Percentiles rank a stretch among this genome's conserved stretches.
phyloP scores from a whole-genome alignment of 1,140 invertebrate species.

The Zeugodacus cucurbitae region DNA sequence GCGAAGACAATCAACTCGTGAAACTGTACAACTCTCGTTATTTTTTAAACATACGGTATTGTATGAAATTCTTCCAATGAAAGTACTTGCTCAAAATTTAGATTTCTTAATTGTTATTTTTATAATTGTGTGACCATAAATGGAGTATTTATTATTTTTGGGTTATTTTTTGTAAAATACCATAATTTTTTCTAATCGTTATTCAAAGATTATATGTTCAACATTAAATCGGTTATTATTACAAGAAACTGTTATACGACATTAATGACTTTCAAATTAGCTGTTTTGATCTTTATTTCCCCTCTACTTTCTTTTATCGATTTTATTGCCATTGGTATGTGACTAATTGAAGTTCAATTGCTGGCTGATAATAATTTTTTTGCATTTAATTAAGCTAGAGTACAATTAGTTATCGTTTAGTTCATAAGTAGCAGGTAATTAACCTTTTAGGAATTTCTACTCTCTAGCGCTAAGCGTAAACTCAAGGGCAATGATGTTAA shows the following conservation, averaged over 20 bases:
- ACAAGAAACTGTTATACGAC: too few relatives aligned
- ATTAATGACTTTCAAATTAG: background rate
- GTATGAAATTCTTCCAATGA: too few relatives aligned
- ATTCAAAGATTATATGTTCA: background rate
- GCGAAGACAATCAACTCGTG: too few relatives aligned
- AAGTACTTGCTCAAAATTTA: too few relatives aligned
- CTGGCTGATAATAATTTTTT: background rate
- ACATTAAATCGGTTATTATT: background rate
- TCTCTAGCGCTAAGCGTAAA: background rate
- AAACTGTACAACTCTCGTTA: too few relatives aligned
- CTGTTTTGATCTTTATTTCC: background rate
- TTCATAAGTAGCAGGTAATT: background rate
- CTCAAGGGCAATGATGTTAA: background rate
- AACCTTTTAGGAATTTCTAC: background rate
- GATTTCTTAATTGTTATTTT: too few relatives aligned
- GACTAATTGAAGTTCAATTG: constrained; percentile 16
- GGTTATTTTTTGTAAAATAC: too few relatives aligned
- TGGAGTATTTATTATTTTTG: too few relatives aligned
- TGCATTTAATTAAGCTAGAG: background rate
- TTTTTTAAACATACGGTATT: too few relatives aligned
- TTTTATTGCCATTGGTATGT: background rate
- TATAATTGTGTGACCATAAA: too few relatives aligned
- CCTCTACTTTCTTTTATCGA: background rate
- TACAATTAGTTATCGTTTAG: background rate
- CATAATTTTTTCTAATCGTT: too few relatives aligned